Evolutionary conservation across 2,888 invertebrate genomes (phyloP).

Genomic region (Drosophila pseudotalamancana): DNA sequence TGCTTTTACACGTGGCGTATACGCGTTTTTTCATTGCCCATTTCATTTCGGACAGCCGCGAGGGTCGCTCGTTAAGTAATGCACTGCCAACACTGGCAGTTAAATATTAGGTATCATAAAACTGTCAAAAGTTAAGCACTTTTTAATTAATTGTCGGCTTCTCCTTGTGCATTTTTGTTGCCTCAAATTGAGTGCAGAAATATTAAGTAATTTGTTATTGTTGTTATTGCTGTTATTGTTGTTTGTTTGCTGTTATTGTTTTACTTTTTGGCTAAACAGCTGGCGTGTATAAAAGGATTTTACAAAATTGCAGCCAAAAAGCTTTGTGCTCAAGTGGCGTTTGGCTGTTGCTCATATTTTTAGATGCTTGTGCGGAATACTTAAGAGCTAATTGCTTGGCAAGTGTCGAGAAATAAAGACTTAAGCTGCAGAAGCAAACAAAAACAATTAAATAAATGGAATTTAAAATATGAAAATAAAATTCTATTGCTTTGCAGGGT

Average conservation of each 20-base stretch:
- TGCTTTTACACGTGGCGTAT: conserved; percentile 45
- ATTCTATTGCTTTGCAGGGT: too few relatives aligned
- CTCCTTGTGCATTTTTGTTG: conserved; percentile 5
- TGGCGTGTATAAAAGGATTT: background rate
- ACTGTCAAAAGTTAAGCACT: conserved; percentile 48
- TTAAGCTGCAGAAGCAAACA: background rate
- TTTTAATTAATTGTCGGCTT: conserved; percentile 44
- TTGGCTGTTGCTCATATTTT: background rate
- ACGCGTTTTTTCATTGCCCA: conserved; percentile 57
- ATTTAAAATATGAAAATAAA: background rate
- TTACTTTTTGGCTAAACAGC: too few relatives aligned
- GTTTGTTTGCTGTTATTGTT: too few relatives aligned
- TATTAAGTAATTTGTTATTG: conserved; percentile 10
- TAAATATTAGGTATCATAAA: conserved; percentile 37
- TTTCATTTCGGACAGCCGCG: conserved; percentile 37
- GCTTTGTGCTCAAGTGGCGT: background rate
- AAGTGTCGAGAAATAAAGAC: background rate
- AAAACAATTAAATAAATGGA: background rate
- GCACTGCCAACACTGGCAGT: conserved; percentile 16
- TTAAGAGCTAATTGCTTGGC: background rate
- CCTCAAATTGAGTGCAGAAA: conserved; percentile 18
- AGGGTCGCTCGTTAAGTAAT: conserved; percentile 39
- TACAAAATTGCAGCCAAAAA: background rate
- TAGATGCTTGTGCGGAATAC: background rate
- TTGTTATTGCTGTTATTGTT: too few relatives aligned